These are phyloP conservation scores for Cryptosula pallasiana DNA, from an alignment of 2,888 invertebrate species.

Conservation along the genomic window DNA sequence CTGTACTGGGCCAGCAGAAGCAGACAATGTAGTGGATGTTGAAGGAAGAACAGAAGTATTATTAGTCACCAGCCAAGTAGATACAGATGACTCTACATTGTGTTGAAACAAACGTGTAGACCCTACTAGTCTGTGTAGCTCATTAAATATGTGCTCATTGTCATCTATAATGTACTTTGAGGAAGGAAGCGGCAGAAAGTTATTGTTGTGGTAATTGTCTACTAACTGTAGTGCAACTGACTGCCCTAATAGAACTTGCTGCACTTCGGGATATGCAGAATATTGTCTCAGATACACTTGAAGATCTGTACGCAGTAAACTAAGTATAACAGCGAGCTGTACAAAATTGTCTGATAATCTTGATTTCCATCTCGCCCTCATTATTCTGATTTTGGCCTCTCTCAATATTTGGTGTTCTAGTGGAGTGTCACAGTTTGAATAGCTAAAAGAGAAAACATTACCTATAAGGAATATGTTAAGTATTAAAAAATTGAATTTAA, in stretches of 20 bases:
- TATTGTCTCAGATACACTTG: conserved; percentile 7
- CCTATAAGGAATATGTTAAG: too few relatives aligned
- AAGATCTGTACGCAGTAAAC: conserved; percentile 10
- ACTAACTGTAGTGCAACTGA: background rate
- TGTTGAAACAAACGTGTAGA: background rate
- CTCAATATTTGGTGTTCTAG: too few relatives aligned
- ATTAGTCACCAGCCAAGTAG: conserved; percentile 5
- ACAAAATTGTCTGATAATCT: background rate
- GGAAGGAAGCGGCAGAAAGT: background rate
- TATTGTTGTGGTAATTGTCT: background rate
- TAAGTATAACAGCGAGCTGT: conserved; percentile 14
- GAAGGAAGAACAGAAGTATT: background rate
- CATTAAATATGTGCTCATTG: background rate
- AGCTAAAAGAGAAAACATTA: too few relatives aligned
- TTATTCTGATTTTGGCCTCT: background rate
- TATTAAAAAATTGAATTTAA: too few relatives aligned
- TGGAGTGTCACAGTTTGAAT: too few relatives aligned
- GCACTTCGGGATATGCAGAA: conserved; percentile 8
- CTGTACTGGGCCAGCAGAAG: background rate
- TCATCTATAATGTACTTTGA: conserved; percentile 7
- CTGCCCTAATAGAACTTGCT: conserved; percentile 10
- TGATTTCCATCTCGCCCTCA: conserved; percentile 9
- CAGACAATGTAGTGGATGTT: background rate
- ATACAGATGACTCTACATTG: background rate
- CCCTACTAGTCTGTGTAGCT: background rate